A percentile compares a stretch with the other conserved stretches of the same genome.
Evolutionary conservation across 2,797 vertebrate species (phyloP).

Genomic region (Microctenopoma stevenorrisi): DNA sequence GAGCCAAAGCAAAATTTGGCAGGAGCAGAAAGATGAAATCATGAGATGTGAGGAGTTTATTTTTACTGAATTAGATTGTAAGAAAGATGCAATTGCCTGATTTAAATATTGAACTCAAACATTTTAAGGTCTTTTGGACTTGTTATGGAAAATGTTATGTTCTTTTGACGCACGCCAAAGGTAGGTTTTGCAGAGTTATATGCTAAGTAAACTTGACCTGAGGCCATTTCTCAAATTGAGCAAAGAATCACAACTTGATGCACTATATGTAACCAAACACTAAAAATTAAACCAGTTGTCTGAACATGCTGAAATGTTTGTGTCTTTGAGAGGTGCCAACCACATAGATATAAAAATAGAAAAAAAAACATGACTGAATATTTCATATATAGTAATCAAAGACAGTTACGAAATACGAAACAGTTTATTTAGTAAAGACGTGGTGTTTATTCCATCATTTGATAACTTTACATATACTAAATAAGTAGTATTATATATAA

Average conservation of each 20-base stretch:
- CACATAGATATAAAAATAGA: conserved; percentile 1
- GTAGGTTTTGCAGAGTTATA: conserved; percentile 30
- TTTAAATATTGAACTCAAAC: conserved; percentile 17
- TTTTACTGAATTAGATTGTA: conserved; percentile 11
- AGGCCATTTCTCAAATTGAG: conserved; percentile 28
- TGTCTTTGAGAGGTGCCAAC: conserved; percentile 25
- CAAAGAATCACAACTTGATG: conserved; percentile 13
- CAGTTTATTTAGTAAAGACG: not conserved
- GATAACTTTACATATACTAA: conserved; percentile 43
- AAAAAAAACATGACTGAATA: conserved; percentile 1
- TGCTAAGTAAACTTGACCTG: conserved; percentile 11
- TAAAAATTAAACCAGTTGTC: conserved; percentile 31
- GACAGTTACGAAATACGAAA: conserved; percentile 21
- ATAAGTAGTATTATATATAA: no score
- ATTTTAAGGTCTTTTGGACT: conserved; percentile 14
- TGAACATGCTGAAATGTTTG: conserved; percentile 35
- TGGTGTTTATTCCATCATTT: conserved; percentile 27
- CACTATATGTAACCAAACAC: conserved; percentile 17
- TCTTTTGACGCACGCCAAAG: conserved; percentile 15
- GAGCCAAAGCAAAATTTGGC: conserved; percentile 24
- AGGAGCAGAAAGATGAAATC: conserved; percentile 13
- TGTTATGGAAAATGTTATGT: conserved; percentile 1
- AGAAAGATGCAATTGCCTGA: not conserved
- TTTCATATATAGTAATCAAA: conserved; percentile 30
- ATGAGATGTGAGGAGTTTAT: conserved; percentile 16